These are phyloP conservation scores for Chrosomus eos DNA, from an alignment of 2,797 vertebrate genomes.

Conservation along the genomic window DNA sequence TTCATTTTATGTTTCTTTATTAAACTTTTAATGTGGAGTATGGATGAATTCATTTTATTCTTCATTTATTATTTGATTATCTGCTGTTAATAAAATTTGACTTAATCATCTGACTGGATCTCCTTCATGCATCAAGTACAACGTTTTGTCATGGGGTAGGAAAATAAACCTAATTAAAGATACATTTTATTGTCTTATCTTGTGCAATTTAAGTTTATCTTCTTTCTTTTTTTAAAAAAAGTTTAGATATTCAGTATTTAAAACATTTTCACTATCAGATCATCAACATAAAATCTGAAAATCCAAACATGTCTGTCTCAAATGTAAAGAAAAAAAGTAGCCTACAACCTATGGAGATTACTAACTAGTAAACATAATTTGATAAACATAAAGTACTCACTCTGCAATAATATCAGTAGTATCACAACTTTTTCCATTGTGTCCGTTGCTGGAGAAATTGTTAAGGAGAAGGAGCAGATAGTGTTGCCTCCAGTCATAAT, in stretches of 20 bases:
- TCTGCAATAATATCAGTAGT: constrained; percentile 11
- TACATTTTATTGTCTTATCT: neutral
- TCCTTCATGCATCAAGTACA: neutral
- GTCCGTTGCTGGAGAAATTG: neutral
- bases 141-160: neutral
- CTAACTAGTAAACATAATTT: neutral
- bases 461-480: neutral
- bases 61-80: too few species aligned
- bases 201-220: neutral
- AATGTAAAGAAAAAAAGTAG: neutral
- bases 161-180: neutral
- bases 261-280: neutral
- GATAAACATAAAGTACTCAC: constrained; percentile 19
- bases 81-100: too few species aligned
- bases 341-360: neutral
- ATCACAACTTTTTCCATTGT: constrained; percentile 7
- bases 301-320: neutral
- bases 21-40: too few species aligned
- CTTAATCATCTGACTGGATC: too few species aligned
- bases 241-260: neutral
- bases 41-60: too few species aligned
- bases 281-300: neutral
- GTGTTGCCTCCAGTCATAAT: neutral
- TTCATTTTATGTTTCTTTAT: too few species aligned
- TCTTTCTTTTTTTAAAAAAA: neutral